Percentiles rank a stretch among this genome's conserved stretches.
These are phyloP conservation scores for Poeciliopsis prolifica DNA, from an alignment of 2,113 vertebrate species.

Conservation along the genomic window DNA sequence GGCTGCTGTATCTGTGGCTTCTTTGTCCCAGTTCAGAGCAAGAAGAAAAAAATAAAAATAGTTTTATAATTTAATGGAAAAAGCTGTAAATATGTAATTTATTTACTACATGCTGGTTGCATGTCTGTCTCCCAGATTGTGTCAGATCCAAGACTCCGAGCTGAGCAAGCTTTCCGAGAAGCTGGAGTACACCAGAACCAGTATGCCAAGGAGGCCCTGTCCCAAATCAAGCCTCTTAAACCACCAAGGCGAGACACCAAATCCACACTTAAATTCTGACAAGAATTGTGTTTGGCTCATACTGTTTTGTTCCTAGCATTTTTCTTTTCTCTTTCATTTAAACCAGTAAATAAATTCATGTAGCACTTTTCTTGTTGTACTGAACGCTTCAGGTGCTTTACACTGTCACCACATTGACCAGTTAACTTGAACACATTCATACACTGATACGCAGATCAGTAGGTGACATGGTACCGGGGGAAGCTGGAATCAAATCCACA, in stretches of 20 bases:
- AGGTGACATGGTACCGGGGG: too few relatives aligned
- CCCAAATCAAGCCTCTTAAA: slow-evolving; percentile 83
- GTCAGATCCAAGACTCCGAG: slow-evolving; percentile 88
- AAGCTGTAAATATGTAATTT: slow-evolving; percentile 17
- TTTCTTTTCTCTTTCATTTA: neutral
- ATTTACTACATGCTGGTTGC: neutral
- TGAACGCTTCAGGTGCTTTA: too few relatives aligned
- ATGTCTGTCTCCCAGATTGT: slow-evolving; percentile 82
- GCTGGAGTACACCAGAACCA: slow-evolving; percentile 87
- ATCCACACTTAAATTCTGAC: slow-evolving; percentile 78
- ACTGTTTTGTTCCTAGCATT: neutral
- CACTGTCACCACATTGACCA: too few relatives aligned
- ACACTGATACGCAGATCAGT: too few relatives aligned
- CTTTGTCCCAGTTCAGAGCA: slow-evolving; percentile 1
- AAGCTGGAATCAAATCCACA: too few relatives aligned
- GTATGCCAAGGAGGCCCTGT: slow-evolving; percentile 87
- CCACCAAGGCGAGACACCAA: slow-evolving; percentile 87
- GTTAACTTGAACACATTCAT: too few relatives aligned
- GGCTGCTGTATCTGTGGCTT: neutral
- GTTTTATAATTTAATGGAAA: slow-evolving; percentile 9
- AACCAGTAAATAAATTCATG: neutral
- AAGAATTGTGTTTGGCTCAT: neutral
- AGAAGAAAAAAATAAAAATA: slow-evolving; percentile 8
- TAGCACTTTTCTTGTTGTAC: too few relatives aligned
- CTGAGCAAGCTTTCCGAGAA: slow-evolving; percentile 88